Evolutionary conservation across 2,113 vertebrate genomes (phyloP).

Genomic region (Microtus richardsoni): DNA sequence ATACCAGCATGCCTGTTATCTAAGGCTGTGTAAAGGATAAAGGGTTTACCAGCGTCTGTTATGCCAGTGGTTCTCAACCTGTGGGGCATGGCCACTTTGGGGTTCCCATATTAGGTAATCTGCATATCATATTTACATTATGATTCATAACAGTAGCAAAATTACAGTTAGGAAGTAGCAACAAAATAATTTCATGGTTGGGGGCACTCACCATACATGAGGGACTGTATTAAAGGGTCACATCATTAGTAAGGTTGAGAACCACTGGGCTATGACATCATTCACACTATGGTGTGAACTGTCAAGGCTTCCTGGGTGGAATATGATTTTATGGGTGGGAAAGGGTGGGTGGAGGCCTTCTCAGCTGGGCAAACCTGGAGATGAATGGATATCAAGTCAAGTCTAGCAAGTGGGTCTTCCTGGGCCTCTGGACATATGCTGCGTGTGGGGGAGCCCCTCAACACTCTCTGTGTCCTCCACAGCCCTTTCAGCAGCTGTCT

Average conservation of each 20-base stretch:
- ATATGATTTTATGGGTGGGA: conserved; percentile 1
- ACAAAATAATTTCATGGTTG: background rate
- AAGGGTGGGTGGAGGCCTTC: background rate
- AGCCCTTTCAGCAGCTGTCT: background rate
- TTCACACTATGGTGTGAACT: background rate
- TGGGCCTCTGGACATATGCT: background rate
- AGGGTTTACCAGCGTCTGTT: background rate
- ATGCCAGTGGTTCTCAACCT: background rate
- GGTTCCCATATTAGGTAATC: background rate
- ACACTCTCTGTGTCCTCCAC: background rate
- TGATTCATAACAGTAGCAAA: background rate
- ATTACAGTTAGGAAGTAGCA: background rate
- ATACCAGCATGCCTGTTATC: background rate
- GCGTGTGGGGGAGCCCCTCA: background rate
- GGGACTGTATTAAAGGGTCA: background rate
- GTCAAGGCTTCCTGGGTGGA: background rate
- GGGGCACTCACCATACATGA: background rate
- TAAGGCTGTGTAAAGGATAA: background rate
- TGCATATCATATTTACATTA: background rate
- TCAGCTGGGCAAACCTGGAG: background rate
- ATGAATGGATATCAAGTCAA: background rate
- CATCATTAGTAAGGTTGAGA: background rate
- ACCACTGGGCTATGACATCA: background rate
- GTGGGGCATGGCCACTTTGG: background rate
- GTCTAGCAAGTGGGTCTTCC: background rate